Conservation (phyloP, 2,797 vertebrate species). For the Halcyon badia region DNA sequence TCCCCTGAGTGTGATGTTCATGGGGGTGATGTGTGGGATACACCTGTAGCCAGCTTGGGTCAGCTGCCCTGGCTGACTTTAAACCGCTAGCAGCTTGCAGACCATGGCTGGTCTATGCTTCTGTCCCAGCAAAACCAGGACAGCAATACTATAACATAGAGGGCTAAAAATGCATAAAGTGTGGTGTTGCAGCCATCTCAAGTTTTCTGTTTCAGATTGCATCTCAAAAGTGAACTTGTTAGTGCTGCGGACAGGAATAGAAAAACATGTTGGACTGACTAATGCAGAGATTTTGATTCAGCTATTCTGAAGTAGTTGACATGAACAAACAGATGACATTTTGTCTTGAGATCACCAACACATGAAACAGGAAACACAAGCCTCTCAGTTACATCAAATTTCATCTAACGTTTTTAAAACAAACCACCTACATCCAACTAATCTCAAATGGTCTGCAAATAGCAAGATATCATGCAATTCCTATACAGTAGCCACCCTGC, state of each 20-base stretch:
- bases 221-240: neutral
- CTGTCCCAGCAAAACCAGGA: neutral
- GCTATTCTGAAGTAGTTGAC: neutral
- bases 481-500: neutral
- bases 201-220: neutral
- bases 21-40: neutral
- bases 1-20: neutral
- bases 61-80: neutral
- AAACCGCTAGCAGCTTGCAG: neutral
- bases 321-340: neutral
- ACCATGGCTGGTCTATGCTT: neutral
- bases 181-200: neutral
- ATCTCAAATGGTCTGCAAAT: neutral
- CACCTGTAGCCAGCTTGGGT: neutral
- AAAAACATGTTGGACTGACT: conserved; percentile 19
- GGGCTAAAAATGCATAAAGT: conserved; percentile 5
- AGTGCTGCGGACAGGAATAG: conserved; percentile 28
- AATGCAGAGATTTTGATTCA: conserved; percentile 12
- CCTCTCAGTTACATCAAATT: neutral
- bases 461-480: neutral
- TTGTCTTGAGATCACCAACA: neutral
- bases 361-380: neutral
- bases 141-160: neutral
- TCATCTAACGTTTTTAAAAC: neutral
- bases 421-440: neutral